phyloP scores from a whole-genome alignment of 64 coral and sea anemone species.

The Porites lutea region DNA sequence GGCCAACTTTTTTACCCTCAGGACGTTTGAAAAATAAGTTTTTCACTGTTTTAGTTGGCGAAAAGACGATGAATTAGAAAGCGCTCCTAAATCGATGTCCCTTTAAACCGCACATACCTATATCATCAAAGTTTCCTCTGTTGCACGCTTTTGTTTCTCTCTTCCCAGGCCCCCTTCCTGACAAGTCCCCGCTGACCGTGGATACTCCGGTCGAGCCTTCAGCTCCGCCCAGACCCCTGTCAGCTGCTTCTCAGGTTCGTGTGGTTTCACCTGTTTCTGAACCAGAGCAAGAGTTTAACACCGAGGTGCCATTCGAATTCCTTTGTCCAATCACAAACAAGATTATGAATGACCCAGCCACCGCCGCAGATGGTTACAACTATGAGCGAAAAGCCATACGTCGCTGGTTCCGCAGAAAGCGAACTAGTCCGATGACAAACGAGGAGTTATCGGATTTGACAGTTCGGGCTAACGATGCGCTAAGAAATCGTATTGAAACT shows the following conservation, averaged over 20 bases:
- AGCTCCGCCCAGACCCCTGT: constrained; percentile 32
- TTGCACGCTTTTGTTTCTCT: not conserved
- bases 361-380: constrained; percentile 77
- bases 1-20: too few species aligned
- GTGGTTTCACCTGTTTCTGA: not conserved
- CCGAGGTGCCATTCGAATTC: constrained; percentile 86
- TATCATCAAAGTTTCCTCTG: too few species aligned
- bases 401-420: constrained; percentile 78
- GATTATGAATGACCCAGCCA: constrained; percentile 79
- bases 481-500: constrained; percentile 39
- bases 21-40: too few species aligned
- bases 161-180: constrained; percentile 76
- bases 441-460: constrained; percentile 69
- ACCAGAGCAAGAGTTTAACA: constrained; percentile 28
- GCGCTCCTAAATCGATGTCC: too few species aligned
- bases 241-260: not conserved
- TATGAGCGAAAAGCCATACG: constrained; percentile 81
- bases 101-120: too few species aligned
- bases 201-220: constrained; percentile 16
- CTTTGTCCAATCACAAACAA: constrained; percentile 87
- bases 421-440: constrained; percentile 86
- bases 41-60: too few species aligned
- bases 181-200: constrained; percentile 71
- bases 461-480: constrained; percentile 55
- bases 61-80: too few species aligned